Evolutionary conservation across 2,113 vertebrate genomes (phyloP).

Genomic region (Orientallactaga bullata): DNA sequence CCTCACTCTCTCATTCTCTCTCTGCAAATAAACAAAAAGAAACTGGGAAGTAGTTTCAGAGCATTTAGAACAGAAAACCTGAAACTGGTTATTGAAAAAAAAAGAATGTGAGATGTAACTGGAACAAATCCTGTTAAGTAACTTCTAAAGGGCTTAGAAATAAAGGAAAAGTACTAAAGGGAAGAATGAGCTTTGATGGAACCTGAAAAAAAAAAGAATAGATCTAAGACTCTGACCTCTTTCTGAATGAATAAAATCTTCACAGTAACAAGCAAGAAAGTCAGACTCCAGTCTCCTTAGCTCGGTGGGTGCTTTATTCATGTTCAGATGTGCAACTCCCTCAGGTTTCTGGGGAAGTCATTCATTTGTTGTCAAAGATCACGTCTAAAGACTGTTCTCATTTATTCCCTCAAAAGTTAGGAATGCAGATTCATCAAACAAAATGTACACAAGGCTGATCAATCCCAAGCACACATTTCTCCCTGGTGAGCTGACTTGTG

Average conservation of each 20-base stretch:
- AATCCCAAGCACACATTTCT: not conserved
- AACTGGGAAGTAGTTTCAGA: too few relatives aligned
- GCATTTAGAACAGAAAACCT: constrained; percentile 26
- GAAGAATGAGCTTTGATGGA: not conserved
- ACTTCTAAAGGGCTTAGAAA: constrained; percentile 24
- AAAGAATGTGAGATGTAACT: not conserved
- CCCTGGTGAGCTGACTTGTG: not conserved
- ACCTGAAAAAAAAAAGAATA: not conserved
- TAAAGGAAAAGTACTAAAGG: constrained; percentile 43
- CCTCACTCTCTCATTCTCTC: too few relatives aligned
- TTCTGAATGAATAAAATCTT: constrained; percentile 49
- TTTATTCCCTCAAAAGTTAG: not conserved
- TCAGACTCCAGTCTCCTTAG: not conserved
- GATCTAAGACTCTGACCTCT: not conserved
- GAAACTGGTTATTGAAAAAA: not conserved
- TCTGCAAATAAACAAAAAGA: too few relatives aligned
- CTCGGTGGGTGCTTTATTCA: not conserved
- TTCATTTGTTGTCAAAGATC: not conserved
- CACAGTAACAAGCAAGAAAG: not conserved
- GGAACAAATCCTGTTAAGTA: constrained; percentile 31
- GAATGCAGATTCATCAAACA: not conserved
- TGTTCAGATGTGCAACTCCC: not conserved
- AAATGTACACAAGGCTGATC: not conserved
- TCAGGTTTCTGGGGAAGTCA: not conserved
- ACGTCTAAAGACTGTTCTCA: not conserved